Percentiles rank a stretch among this genome's conserved stretches.
These are phyloP conservation scores for Camponotus floridanus DNA, from an alignment of 1,140 invertebrate species.

Conservation along the genomic window DNA sequence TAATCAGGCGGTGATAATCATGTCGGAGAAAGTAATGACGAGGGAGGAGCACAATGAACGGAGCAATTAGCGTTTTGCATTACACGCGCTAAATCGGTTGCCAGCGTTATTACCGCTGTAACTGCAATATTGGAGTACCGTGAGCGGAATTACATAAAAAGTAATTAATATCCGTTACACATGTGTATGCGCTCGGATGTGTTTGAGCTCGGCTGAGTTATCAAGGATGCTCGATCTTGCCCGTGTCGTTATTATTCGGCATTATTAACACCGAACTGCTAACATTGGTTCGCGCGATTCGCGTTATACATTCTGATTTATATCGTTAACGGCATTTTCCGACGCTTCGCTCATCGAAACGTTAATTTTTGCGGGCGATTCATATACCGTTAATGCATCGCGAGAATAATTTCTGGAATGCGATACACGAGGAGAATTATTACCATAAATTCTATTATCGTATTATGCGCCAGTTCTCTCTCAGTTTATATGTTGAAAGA, in stretches of 20 bases:
- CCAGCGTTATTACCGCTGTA: slow-evolving; percentile 12
- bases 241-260: slow-evolving; percentile 26
- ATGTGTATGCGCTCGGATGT: background rate
- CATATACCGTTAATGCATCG: slow-evolving; percentile 14
- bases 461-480: background rate
- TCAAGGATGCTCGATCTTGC: slow-evolving; percentile 17
- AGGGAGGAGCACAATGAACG: slow-evolving; percentile 18
- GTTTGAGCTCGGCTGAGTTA: slow-evolving; percentile 20
- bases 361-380: background rate
- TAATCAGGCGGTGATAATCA: slow-evolving; percentile 37
- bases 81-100: slow-evolving; percentile 61
- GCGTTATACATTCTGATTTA: background rate
- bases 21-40: slow-evolving; percentile 46
- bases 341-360: slow-evolving; percentile 37
- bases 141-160: slow-evolving; percentile 57
- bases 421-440: slow-evolving; percentile 1
- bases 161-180: slow-evolving; percentile 54
- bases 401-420: slow-evolving; percentile 2
- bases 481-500: background rate
- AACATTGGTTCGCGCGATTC: background rate
- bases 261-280: background rate
- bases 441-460: background rate
- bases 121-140: slow-evolving; percentile 62
- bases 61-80: slow-evolving; percentile 33
- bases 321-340: slow-evolving; percentile 38